A percentile compares a stretch with the other conserved stretches of the same genome.
Conservation (phyloP, 1,140 invertebrate species). For the Microplitis demolitor region DNA sequence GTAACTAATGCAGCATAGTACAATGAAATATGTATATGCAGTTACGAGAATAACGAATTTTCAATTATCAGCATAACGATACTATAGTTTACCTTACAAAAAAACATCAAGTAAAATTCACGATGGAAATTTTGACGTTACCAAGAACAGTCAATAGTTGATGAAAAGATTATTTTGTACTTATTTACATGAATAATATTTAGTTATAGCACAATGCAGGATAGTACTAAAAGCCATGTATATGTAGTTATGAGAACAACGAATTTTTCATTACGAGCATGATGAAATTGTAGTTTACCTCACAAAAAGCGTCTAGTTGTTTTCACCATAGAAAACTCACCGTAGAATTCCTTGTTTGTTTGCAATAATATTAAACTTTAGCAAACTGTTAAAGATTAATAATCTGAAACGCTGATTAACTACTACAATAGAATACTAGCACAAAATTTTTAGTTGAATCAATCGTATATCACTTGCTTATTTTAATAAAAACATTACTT, state of each 20-base stretch:
- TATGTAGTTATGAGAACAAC: neutral
- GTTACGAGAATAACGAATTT: neutral
- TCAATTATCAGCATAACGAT: neutral
- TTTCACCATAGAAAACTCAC: neutral
- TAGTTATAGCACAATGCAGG: too few relatives aligned
- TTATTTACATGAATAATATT: neutral
- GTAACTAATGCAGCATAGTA: neutral
- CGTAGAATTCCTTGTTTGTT: neutral
- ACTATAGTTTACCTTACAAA: neutral
- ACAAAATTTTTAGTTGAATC: too few relatives aligned
- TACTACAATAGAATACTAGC: too few relatives aligned
- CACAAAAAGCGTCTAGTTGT: neutral
- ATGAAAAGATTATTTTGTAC: neutral
- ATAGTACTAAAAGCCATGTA: neutral
- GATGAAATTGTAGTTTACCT: neutral
- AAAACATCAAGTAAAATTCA: neutral
- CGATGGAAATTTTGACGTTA: too few relatives aligned
- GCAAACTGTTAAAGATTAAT: too few relatives aligned
- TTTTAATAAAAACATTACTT: too few relatives aligned
- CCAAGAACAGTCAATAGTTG: too few relatives aligned
- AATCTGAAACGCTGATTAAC: too few relatives aligned
- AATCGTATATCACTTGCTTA: too few relatives aligned
- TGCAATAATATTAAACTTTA: too few relatives aligned
- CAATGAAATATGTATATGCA: neutral
- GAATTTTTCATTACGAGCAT: neutral